A percentile compares a stretch with the other conserved stretches of the same genome.
These are phyloP conservation scores for Ecliptopera silaceata DNA, from an alignment of 2,888 invertebrate species.

Conservation along the genomic window DNA sequence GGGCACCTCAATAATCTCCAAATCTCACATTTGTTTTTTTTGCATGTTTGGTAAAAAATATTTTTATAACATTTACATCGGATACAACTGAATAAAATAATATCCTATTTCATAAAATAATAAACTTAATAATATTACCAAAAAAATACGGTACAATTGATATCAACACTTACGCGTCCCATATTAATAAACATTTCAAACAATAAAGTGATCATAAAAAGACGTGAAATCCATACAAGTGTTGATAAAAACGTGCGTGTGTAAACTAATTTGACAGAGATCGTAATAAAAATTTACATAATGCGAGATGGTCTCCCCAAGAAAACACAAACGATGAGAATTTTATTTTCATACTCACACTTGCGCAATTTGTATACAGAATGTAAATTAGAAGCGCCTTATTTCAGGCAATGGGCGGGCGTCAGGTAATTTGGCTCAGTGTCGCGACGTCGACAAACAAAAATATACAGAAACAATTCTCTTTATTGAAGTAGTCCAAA, in stretches of 20 bases:
- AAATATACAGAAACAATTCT: constrained; percentile 43
- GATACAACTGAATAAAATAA: too few relatives aligned
- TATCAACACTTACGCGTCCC: too few relatives aligned
- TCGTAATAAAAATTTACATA: constrained; percentile 76
- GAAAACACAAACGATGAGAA: constrained; percentile 75
- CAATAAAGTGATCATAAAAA: constrained; percentile 13
- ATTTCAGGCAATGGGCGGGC: constrained; percentile 63
- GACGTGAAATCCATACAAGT: constrained; percentile 47
- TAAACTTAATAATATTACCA: too few relatives aligned
- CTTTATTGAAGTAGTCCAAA: too few relatives aligned
- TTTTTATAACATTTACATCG: too few relatives aligned
- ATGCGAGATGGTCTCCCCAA: constrained; percentile 72
- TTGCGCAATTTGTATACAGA: constrained; percentile 80
- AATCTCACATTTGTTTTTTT: too few relatives aligned
- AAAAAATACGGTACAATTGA: too few relatives aligned
- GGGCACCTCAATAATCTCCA: too few relatives aligned
- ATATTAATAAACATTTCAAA: background rate
- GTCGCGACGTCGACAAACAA: constrained; percentile 63
- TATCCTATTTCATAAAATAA: too few relatives aligned
- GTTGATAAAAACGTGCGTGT: constrained; percentile 62
- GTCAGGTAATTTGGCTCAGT: constrained; percentile 75
- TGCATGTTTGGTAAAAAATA: too few relatives aligned
- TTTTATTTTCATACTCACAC: constrained; percentile 80
- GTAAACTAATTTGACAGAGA: constrained; percentile 72
- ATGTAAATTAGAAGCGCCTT: constrained; percentile 80